phyloP scores from a whole-genome alignment of 2,113 vertebrate genomes.

The Heterochromis multidens region DNA sequence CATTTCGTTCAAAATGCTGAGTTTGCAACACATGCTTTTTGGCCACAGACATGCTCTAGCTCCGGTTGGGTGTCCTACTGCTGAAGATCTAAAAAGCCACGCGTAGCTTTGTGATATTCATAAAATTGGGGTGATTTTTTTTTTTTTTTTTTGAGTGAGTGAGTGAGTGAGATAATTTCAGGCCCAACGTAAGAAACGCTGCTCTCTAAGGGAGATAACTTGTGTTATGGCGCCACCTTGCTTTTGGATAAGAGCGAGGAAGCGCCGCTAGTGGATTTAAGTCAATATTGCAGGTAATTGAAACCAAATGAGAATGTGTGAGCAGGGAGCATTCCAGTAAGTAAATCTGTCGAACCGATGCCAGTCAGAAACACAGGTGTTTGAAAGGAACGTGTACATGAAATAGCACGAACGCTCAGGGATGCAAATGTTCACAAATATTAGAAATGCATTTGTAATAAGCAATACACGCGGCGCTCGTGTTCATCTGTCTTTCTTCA shows the following conservation, averaged over 20 bases:
- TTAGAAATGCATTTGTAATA: neutral
- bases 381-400: neutral
- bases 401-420: neutral
- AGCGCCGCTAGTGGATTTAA: neutral
- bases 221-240: conserved; percentile 63
- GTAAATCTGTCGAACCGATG: neutral
- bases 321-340: neutral
- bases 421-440: neutral
- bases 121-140: neutral
- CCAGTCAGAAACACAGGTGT: conserved; percentile 19
- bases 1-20: neutral
- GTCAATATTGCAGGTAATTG: conserved; percentile 6
- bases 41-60: neutral
- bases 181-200: neutral
- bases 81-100: neutral
- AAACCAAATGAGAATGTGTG: conserved; percentile 19
- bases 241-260: neutral
- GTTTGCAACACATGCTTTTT: neutral
- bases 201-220: neutral
- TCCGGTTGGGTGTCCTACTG: neutral
- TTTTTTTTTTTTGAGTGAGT: no score
- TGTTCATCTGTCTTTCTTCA: neutral
- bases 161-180: neutral
- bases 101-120: neutral
- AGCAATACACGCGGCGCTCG: neutral